Percentiles rank a stretch among this genome's conserved stretches.
These are phyloP conservation scores for Steinernema feltiae DNA, from an alignment of 1,140 invertebrate genomes.

Conservation along the genomic window DNA sequence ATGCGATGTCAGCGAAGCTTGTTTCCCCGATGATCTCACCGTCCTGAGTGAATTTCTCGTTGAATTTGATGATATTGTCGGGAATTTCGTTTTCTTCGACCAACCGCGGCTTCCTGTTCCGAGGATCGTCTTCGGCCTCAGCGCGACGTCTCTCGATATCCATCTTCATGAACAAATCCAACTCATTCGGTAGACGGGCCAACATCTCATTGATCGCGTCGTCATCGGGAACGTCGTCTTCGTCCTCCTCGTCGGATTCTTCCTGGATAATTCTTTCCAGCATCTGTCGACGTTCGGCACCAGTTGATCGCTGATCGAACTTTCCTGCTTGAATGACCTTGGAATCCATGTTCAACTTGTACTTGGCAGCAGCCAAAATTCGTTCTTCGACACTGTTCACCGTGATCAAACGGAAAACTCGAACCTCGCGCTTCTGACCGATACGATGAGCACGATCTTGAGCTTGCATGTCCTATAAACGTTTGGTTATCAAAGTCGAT, in stretches of 20 bases:
- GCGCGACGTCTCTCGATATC: constrained; percentile 79
- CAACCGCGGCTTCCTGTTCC: constrained; percentile 71
- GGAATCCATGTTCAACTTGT: constrained; percentile 90
- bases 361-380: constrained; percentile 78
- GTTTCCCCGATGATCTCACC: constrained; percentile 19
- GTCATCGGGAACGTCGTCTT: constrained; percentile 94
- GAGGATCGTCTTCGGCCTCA: constrained; percentile 68
- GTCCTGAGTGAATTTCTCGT: constrained; percentile 21
- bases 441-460: constrained; percentile 98
- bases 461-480: constrained; percentile 79
- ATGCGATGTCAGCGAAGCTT: background rate
- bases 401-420: constrained; percentile 90
- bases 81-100: constrained; percentile 87
- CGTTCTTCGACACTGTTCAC: constrained; percentile 95
- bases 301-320: constrained; percentile 97
- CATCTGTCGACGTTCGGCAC: constrained; percentile 84
- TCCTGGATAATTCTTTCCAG: constrained; percentile 61
- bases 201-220: constrained; percentile 98
- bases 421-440: constrained; percentile 92
- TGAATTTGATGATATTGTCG: constrained; percentile 25
- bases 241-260: constrained; percentile 61
- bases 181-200: constrained; percentile 84
- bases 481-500: background rate
- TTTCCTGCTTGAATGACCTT: constrained; percentile 96
- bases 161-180: constrained; percentile 83